Base-by-base conservation (phyloP, 2,797 vertebrate species). In the Myotis planiceps region DNA sequence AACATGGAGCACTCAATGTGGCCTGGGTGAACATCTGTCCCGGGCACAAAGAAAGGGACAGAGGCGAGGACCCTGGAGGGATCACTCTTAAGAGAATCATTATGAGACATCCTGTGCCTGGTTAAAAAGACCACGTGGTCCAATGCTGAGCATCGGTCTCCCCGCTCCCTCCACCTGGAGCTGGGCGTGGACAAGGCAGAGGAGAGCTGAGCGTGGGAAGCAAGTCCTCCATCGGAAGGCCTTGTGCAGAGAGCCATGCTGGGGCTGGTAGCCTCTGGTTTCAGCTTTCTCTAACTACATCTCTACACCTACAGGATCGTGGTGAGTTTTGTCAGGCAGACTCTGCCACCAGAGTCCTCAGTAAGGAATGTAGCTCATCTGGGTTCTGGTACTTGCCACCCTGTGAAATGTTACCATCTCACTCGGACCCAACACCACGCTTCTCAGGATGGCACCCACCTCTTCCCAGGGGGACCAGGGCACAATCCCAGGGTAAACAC, bases 21-120 rank as follows among this genome's bases (percentile, higher is more conserved):
- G 97, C 91, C 94, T 97, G 89, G 94, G 89, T 91, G 88, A 91
- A 91, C 97, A 95, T 97, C 96, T 97, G 96, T 88, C 92, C 90
- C 39, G 37, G 68, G 66, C 93, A 97, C 96, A 95, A 97, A 92
- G 88, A 96, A 97, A 92, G 88, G 88, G 93, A 92, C 66, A 6
- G 53, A 15, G 60, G 66, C 19, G 1, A 92, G 79, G 55, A n/a
- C 84, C 82, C 95, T 78, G 69, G 75, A 78, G 81, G 82, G 96
- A 60, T 96, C 96, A 69, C 76, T 71, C 55, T 88, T 71, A 58
- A 74, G 68, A 78, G 92, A 92, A 85, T 97, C 88, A 92, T 94
- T 96, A 89, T 91, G 88, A 27, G 45, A 86, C 87, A 94, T 21
- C 79, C 34, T 81, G 60, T 19, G 58, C 74, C 74, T 32, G 84